Conservation (phyloP, 2,888 invertebrate genomes). For the Syrphus vitripennis region DNA sequence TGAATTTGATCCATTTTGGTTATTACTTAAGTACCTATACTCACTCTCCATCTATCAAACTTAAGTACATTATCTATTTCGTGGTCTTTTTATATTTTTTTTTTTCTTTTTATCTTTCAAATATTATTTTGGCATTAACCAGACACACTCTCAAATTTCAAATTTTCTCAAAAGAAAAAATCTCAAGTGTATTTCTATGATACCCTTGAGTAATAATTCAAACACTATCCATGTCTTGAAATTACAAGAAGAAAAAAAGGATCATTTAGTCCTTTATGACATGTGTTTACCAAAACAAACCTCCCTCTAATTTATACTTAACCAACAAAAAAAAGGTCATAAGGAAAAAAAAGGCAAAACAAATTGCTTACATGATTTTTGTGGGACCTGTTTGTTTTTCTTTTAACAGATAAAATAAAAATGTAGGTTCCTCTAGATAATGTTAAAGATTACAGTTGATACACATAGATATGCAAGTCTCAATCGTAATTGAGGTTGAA, state of each 20-base stretch:
- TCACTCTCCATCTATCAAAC: constrained; percentile 4
- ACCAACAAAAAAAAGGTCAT: constrained; percentile 34
- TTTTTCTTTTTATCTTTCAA: constrained; percentile 3
- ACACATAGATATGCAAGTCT: neutral
- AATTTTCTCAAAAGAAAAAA: constrained; percentile 11
- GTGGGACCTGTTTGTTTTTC: neutral
- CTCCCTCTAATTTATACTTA: constrained; percentile 40
- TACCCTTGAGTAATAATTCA: constrained; percentile 43
- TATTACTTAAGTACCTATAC: neutral
- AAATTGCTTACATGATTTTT: constrained; percentile 48
- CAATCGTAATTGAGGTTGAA: neutral
- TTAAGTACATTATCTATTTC: constrained; percentile 20
- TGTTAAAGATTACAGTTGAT: neutral
- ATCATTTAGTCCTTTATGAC: constrained; percentile 47
- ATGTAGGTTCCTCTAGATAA: neutral
- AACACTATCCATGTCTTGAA: neutral
- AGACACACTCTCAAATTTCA: constrained; percentile 54
- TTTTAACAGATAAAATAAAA: neutral
- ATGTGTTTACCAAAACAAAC: constrained; percentile 71
- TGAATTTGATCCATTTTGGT: constrained; percentile 49
- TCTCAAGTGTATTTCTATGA: constrained; percentile 22
- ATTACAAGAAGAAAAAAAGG: constrained; percentile 1
- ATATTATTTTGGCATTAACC: constrained; percentile 26
- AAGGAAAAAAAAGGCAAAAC: constrained; percentile 33
- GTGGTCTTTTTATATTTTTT: constrained; percentile 4